Evolutionary conservation across 2,113 vertebrate genomes (phyloP).

Genomic region (Corythornis madagascariensis): DNA sequence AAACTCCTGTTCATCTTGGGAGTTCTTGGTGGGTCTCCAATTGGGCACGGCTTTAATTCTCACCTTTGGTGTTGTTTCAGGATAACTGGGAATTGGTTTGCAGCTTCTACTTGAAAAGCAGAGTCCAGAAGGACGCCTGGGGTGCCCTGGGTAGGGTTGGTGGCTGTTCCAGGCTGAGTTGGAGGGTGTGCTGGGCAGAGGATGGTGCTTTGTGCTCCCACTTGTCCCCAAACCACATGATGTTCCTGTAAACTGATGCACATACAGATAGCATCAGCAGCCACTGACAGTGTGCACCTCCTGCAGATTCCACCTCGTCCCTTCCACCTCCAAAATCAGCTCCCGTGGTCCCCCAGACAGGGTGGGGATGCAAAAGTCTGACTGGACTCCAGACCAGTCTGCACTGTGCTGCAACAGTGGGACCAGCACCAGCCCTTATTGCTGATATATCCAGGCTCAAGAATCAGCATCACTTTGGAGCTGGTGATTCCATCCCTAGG

Average conservation of each 20-base stretch:
- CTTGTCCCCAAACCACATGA: neutral
- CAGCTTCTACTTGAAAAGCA: conserved; percentile 12
- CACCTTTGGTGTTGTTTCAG: rapidly evolving
- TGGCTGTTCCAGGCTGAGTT: conserved; percentile 28
- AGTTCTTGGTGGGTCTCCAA: neutral
- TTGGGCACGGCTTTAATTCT: neutral
- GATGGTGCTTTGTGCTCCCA: conserved; percentile 7
- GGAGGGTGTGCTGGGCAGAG: conserved; percentile 15
- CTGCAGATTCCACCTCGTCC: neutral
- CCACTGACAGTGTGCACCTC: neutral
- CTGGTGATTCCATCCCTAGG: neutral
- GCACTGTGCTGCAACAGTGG: neutral
- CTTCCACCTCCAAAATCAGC: neutral
- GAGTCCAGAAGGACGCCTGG: neutral
- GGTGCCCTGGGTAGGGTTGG: neutral
- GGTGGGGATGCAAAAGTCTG: neutral
- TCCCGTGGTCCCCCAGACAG: neutral
- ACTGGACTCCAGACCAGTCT: neutral
- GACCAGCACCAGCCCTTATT: neutral
- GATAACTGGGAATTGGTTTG: neutral
- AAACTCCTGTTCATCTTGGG: neutral
- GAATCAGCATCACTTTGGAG: neutral
- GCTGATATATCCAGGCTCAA: neutral
- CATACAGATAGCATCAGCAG: neutral
- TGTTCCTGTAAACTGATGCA: neutral